Base-by-base conservation (phyloP, 1,140 invertebrate genomes). In the Latrodectus geometricus region DNA sequence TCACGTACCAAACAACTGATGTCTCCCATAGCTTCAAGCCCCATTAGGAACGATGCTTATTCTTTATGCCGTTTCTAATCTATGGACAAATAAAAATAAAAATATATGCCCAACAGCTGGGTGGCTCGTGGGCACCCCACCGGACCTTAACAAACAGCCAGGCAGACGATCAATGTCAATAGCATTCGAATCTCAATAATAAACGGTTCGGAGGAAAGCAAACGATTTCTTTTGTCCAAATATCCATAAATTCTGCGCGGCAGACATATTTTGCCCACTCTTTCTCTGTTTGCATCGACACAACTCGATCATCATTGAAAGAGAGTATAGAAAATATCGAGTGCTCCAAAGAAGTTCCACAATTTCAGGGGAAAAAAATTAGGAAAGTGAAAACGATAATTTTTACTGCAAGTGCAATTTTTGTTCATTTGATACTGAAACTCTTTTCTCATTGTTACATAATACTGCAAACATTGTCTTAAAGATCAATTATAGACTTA, bases 201-300 rank as follows among this genome's bases (percentile, higher is more conserved):
- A 80, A 80, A 80, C 66, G 77, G 61, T n/a, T 52, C 77, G 61
- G 35, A 49, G 77, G 48, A 68, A 69, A 68, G 77, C 77, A 80
- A 80, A 80, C 77, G 77, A 80, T 80, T 80, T 68, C 77, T 69
- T 80, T 80, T 80, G 77, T 80, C n/a, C 77, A 80, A n/a, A 69
- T 14, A 69, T 68, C 77, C 77, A 80, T 80, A 80, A 80, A 80
- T 80, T 80, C 61, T 68, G 66, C 49, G 77, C 77, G 68, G 50
- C 68, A 61, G 77, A 80, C 77, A 80, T 80, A 80, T 80, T 80
- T 80, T 80, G 77, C 77, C 77, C 77, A 80, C 56, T 68, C 77
- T 79, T 79, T 69, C 61, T 80, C 66, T 80, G 61, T 69, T 69
- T 69, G 77, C 77, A 69, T 69, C 77, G 68, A 80, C 77, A 68